Evolutionary conservation across 2,113 vertebrate genomes (phyloP), one percentile per base, ranked within the genome.

Genomic region (Mormyrus iriodes): DNA sequence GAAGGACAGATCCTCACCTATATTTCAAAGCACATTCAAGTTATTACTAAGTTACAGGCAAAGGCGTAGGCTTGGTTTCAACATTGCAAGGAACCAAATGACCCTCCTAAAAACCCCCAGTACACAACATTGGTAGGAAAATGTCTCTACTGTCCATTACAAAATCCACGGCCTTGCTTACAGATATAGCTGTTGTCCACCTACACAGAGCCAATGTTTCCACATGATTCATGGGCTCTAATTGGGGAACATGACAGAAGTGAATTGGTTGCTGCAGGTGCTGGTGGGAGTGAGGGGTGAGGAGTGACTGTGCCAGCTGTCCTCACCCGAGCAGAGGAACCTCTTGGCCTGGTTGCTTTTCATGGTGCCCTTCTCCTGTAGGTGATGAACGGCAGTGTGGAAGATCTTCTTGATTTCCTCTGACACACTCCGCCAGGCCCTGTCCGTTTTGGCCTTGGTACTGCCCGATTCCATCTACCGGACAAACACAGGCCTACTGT

Each of bases 351-450:
- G 96, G 91, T 94, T 92, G 88, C 95, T 95, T 92, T 98, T 98
- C 96, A 99, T 97, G 93, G 97, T 98, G 84, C 98, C 98, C 92
- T 98, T 98, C 93, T 99, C 97, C 83, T 98, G 95, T 7, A 99
- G 95, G 92, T 97, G 94, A 92, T 98, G 97, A 91, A 99, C 98
- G 3, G 98, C 95, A 46, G 97, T 96, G 90, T 97, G 96, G 94
- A 99, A 98, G 94, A 99, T 97, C 92, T 93, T 96, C 95, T 99
- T 99, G 93, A 99, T 98, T 92, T 99, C 98, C 93, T 98, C 97
- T 51, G 97, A 96, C 95, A 98, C 94, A 44, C 97, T 97, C 94
- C 96, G 96, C 98, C 98, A 99, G 89, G 97, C 97, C 93, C 95
- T 97, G 94, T 97, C 97, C 79, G 95, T 97, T 93, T 96, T 91